Percentiles rank a stretch among this genome's conserved stretches.
Conservation (phyloP, 2,113 vertebrate genomes). For the Clarias batrachus region DNA sequence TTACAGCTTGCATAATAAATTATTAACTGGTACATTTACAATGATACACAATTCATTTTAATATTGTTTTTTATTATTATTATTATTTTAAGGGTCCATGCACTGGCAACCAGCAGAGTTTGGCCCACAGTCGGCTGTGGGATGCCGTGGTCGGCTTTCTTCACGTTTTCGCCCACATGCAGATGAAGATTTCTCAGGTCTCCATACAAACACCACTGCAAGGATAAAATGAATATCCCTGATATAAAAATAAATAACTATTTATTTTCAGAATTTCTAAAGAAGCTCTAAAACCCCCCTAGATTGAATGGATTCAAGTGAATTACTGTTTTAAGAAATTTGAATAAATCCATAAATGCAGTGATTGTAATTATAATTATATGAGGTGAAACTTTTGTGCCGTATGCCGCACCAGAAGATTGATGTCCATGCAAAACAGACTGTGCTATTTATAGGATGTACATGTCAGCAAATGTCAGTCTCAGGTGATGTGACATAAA, state of each 20-base stretch:
- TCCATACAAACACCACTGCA: background rate
- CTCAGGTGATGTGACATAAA: background rate
- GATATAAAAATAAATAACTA: too few species aligned
- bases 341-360: background rate
- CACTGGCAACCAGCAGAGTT: conserved; percentile 91
- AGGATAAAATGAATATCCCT: background rate
- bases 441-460: background rate
- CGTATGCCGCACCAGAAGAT: background rate
- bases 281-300: background rate
- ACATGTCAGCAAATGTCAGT: background rate
- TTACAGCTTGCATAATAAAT: background rate
- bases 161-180: conserved; percentile 95
- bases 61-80: too few species aligned
- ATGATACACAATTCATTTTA: background rate
- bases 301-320: background rate
- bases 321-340: background rate
- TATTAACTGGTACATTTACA: background rate
- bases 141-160: conserved; percentile 95
- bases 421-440: background rate
- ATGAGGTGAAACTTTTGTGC: background rate
- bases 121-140: conserved; percentile 93
- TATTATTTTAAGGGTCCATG: conserved; percentile 81
- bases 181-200: conserved; percentile 97
- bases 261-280: background rate
- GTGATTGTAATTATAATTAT: background rate